A percentile compares a stretch with the other conserved stretches of the same genome.
phyloP scores from a whole-genome alignment of 1,140 invertebrate species.

The Sipha flava region DNA sequence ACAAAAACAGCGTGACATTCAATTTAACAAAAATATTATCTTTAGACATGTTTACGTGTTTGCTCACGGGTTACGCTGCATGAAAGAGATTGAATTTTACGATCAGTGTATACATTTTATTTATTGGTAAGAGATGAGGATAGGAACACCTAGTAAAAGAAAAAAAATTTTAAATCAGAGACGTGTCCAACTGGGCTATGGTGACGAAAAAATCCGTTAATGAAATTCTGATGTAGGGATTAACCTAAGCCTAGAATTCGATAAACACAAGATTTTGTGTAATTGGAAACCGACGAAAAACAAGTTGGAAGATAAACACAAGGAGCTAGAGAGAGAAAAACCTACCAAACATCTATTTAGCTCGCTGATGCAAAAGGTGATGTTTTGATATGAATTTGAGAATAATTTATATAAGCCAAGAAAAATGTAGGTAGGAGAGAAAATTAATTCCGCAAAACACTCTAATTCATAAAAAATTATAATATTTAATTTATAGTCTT shows the following conservation, averaged over 20 bases:
- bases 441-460: constrained; percentile 2
- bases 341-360: constrained; percentile 28
- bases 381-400: constrained; percentile 15
- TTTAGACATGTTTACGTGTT: background rate
- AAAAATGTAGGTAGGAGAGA: background rate
- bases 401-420: constrained; percentile 9
- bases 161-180: constrained; percentile 1
- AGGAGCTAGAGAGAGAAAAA: constrained; percentile 2
- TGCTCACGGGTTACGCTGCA: background rate
- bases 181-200: constrained; percentile 9
- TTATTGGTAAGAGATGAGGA: background rate
- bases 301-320: constrained; percentile 20
- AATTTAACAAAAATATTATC: background rate
- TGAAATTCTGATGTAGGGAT: constrained; percentile 31
- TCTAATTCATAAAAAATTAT: background rate
- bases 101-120: background rate
- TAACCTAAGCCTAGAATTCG: constrained; percentile 23
- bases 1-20: background rate
- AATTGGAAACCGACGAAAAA: constrained; percentile 24
- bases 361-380: constrained; percentile 30
- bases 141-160: background rate
- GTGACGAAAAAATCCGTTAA: constrained; percentile 28
- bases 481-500: background rate
- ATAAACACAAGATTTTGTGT: background rate
- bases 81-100: background rate